A percentile compares a stretch with the other conserved stretches of the same genome.
Conservation (phyloP, 1,140 invertebrate genomes). For the Pseudomyrmex flavicornis region DNA sequence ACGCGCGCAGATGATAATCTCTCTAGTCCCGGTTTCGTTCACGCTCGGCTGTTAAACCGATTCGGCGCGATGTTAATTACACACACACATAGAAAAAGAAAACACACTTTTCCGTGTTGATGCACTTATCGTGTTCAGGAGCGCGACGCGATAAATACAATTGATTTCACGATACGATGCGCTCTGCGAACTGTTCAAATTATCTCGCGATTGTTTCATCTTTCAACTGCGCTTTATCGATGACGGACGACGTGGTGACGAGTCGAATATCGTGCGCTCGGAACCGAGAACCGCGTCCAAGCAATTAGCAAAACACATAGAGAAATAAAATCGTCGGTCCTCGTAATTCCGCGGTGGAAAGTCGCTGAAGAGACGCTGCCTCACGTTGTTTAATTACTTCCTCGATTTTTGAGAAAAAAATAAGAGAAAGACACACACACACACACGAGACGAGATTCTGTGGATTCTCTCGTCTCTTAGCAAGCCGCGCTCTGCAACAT, state of each 20-base stretch:
- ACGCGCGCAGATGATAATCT: slow-evolving; percentile 35
- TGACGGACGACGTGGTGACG: too few species aligned
- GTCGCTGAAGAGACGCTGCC: slow-evolving; percentile 55
- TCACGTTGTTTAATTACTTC: slow-evolving; percentile 48
- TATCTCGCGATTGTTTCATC: not conserved
- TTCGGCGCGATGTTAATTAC: slow-evolving; percentile 43
- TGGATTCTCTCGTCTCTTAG: not conserved
- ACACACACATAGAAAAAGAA: slow-evolving; percentile 15
- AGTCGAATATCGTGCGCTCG: too few species aligned
- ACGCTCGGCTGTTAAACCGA: slow-evolving; percentile 27
- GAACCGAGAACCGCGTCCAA: too few species aligned
- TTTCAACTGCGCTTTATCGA: too few species aligned
- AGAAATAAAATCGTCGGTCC: slow-evolving; percentile 30
- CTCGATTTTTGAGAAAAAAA: slow-evolving; percentile 10
- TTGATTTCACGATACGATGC: not conserved
- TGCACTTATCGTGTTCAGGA: not conserved
- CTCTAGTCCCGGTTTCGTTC: slow-evolving; percentile 3
- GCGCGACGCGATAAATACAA: not conserved
- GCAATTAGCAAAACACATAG: slow-evolving; percentile 44
- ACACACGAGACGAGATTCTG: too few species aligned
- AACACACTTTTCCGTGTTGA: not conserved
- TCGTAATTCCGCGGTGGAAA: slow-evolving; percentile 41
- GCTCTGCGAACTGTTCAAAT: too few species aligned
- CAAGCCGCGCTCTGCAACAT: slow-evolving; percentile 15
- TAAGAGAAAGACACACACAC: too few species aligned